Evolutionary conservation across 2,797 vertebrate species (phyloP).

Genomic region (Hippoglossus hippoglossus): DNA sequence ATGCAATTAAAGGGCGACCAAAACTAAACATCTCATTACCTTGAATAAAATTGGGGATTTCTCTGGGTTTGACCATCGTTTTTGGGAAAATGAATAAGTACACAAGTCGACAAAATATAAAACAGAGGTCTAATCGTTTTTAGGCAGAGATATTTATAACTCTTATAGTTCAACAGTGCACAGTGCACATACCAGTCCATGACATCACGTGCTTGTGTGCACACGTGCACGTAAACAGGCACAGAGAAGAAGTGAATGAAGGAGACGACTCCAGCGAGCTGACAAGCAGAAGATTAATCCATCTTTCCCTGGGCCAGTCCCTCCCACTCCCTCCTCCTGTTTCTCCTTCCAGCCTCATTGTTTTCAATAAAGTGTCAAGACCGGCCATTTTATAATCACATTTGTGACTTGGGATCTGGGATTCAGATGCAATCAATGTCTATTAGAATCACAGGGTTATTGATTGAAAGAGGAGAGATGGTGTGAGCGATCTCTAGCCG

Average conservation of each 20-base stretch:
- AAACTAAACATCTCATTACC: too few species aligned
- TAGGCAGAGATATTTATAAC: not conserved
- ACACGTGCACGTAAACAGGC: constrained; percentile 19
- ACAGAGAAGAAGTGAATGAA: constrained; percentile 52
- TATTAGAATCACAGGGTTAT: constrained; percentile 85
- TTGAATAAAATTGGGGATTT: too few species aligned
- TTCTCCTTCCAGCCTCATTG: constrained; percentile 81
- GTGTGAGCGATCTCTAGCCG: constrained; percentile 71
- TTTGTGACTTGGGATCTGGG: constrained; percentile 85
- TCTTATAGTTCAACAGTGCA: constrained; percentile 31
- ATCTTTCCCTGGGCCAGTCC: constrained; percentile 66
- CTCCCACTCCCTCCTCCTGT: constrained; percentile 60
- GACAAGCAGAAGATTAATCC: constrained; percentile 78
- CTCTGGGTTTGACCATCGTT: too few species aligned
- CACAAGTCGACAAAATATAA: too few species aligned
- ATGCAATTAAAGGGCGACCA: too few species aligned
- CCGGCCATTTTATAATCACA: constrained; percentile 86
- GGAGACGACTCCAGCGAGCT: constrained; percentile 56
- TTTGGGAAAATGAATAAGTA: too few species aligned
- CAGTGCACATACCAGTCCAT: constrained; percentile 4
- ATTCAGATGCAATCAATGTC: constrained; percentile 88
- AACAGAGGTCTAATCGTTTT: too few species aligned
- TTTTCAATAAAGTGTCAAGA: constrained; percentile 88
- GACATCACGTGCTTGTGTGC: constrained; percentile 19
- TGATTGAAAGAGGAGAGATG: constrained; percentile 86